Evolutionary conservation across 2,888 invertebrate genomes (phyloP).

Genomic region (Ormyrus thymus): DNA sequence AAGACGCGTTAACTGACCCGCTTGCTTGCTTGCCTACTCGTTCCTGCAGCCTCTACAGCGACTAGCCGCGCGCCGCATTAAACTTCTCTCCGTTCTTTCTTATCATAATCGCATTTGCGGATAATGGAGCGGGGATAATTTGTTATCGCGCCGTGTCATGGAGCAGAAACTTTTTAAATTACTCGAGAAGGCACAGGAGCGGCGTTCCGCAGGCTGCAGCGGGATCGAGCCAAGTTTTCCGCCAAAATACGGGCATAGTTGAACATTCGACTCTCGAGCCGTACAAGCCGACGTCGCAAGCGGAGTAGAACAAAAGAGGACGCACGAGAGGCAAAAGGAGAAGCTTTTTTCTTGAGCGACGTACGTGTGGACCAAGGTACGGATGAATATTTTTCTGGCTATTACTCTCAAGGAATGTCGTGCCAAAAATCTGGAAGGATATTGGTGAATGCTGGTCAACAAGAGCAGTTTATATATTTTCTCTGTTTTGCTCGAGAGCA

Average conservation of each 20-base stretch:
- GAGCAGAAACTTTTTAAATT: slow-evolving; percentile 74
- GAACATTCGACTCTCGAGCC: slow-evolving; percentile 61
- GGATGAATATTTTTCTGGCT: slow-evolving; percentile 41
- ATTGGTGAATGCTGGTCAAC: too few relatives aligned
- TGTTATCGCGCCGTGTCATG: slow-evolving; percentile 74
- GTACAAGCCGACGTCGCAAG: too few relatives aligned
- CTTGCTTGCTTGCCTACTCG: slow-evolving; percentile 3
- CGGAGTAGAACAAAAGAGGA: neutral
- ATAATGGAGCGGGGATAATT: slow-evolving; percentile 74
- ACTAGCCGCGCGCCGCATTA: slow-evolving; percentile 55
- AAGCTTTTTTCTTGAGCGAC: neutral
- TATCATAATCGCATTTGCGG: slow-evolving; percentile 75
- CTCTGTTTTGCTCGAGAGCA: too few relatives aligned
- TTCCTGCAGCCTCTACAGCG: neutral
- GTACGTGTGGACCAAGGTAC: slow-evolving; percentile 50
- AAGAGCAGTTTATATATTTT: too few relatives aligned
- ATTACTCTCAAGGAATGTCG: too few relatives aligned
- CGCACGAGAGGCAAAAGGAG: neutral
- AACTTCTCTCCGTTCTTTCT: slow-evolving; percentile 69
- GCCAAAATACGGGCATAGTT: slow-evolving; percentile 68
- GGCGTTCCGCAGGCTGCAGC: slow-evolving; percentile 64
- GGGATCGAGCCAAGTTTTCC: slow-evolving; percentile 54
- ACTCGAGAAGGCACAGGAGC: slow-evolving; percentile 64
- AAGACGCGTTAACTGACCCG: slow-evolving; percentile 3
- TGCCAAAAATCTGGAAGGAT: too few relatives aligned